Conservation (phyloP, 2,113 vertebrate species). For the Rhynchomys soricoides region DNA sequence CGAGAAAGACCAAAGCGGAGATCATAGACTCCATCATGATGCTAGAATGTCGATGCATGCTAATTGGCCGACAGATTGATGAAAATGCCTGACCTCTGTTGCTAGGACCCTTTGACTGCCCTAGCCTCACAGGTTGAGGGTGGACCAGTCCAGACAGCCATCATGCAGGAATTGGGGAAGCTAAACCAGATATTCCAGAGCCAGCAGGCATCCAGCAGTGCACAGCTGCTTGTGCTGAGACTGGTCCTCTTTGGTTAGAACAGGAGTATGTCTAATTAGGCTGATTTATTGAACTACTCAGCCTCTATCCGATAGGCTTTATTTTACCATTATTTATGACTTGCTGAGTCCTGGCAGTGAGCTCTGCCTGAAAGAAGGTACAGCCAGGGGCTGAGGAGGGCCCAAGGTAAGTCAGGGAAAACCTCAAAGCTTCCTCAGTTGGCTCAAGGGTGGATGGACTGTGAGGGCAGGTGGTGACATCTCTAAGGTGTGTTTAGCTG, state of each 20-base stretch:
- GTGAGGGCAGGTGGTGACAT: background rate
- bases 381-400: background rate
- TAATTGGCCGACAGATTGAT: constrained; percentile 65
- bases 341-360: constrained; percentile 51
- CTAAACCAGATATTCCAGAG: background rate
- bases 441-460: background rate
- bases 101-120: background rate
- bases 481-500: background rate
- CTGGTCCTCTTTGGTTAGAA: constrained; percentile 66
- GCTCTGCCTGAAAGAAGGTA: background rate
- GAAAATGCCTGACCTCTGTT: constrained; percentile 39
- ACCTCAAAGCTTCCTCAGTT: background rate
- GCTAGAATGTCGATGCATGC: background rate
- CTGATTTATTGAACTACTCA: constrained; percentile 33
- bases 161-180: background rate
- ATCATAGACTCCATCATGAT: background rate
- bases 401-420: background rate
- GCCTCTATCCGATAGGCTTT: constrained; percentile 7
- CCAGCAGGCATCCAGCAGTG: constrained; percentile 27
- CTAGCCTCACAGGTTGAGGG: fast-evolving
- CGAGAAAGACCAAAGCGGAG: constrained; percentile 22
- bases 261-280: constrained; percentile 64
- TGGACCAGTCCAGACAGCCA: background rate
- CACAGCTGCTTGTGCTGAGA: constrained; percentile 70
- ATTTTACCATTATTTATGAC: constrained; percentile 60